A percentile compares a stretch with the other conserved stretches of the same genome.
These are phyloP conservation scores for Paradisaea rubra DNA, from an alignment of 2,113 vertebrate genomes.

Conservation along the genomic window DNA sequence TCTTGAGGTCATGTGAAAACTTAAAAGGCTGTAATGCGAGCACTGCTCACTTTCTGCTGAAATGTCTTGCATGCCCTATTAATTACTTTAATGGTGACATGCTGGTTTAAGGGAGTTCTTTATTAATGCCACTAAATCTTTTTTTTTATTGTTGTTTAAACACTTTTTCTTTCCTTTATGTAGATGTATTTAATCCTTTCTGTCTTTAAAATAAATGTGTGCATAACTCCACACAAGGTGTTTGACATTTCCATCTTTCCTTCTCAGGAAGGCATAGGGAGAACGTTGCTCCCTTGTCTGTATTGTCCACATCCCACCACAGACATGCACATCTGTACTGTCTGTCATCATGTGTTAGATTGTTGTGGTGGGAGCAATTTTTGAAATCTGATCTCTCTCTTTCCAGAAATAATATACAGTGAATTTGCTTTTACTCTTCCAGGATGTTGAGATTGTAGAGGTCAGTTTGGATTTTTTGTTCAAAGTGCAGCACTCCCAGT, in stretches of 20 bases:
- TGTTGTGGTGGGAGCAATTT: not conserved
- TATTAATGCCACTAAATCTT: conserved; percentile 69
- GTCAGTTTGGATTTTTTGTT: not conserved
- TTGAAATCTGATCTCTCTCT: not conserved
- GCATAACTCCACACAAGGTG: not conserved
- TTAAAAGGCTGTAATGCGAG: not conserved
- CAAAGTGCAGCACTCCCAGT: not conserved
- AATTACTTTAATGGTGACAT: conserved; percentile 69
- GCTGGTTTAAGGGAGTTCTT: conserved; percentile 67
- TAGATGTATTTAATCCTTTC: conserved; percentile 57
- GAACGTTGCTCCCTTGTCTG: not conserved
- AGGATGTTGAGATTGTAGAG: not conserved
- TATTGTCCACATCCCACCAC: not conserved
- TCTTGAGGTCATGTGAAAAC: conserved; percentile 25
- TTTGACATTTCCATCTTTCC: not conserved
- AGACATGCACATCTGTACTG: not conserved
- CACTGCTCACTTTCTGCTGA: not conserved
- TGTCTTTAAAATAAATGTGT: conserved; percentile 34
- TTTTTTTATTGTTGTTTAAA: conserved; percentile 69
- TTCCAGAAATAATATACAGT: not conserved
- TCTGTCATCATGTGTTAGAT: not conserved
- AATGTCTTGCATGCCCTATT: conserved; percentile 36
- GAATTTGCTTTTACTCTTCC: not conserved
- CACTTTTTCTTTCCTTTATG: conserved; percentile 60
- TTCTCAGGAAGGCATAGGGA: not conserved